A percentile compares a stretch with the other conserved stretches of the same genome.
These are phyloP conservation scores for Ameiurus melas DNA, from an alignment of 2,113 vertebrate genomes.

Conservation along the genomic window DNA sequence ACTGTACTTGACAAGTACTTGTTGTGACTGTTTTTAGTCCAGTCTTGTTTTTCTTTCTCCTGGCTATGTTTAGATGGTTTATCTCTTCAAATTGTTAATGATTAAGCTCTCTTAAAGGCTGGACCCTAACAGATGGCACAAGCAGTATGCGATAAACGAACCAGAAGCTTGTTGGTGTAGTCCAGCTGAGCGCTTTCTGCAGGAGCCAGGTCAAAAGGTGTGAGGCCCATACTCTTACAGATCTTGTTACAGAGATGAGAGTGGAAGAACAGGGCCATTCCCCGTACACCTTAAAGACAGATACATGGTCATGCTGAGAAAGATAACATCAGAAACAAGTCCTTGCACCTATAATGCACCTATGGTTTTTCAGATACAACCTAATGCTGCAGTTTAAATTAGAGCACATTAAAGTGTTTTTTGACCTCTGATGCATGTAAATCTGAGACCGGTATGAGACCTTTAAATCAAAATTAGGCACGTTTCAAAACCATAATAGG, in stretches of 20 bases:
- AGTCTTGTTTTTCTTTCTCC: not conserved
- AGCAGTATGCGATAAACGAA: slow-evolving; percentile 62
- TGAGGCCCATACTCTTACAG: slow-evolving; percentile 90
- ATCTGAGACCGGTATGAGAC: too few species aligned
- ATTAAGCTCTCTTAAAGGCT: not conserved
- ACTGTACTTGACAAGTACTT: not conserved
- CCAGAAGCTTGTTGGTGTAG: slow-evolving; percentile 85
- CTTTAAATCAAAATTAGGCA: too few species aligned
- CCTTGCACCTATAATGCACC: too few species aligned
- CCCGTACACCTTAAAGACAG: slow-evolving; percentile 83
- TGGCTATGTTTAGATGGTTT: not conserved
- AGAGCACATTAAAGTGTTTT: too few species aligned
- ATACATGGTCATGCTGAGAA: not conserved
- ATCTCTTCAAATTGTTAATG: not conserved
- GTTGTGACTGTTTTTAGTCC: not conserved
- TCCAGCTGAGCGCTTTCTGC: slow-evolving; percentile 81
- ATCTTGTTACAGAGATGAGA: slow-evolving; percentile 96
- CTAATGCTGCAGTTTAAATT: too few species aligned
- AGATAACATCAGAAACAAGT: not conserved
- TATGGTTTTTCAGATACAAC: too few species aligned
- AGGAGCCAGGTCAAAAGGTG: slow-evolving; percentile 86
- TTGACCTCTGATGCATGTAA: too few species aligned
- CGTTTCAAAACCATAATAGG: too few species aligned
- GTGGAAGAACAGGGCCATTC: slow-evolving; percentile 97
- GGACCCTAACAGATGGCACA: not conserved